phyloP scores from a whole-genome alignment of 2,113 vertebrate species.

The Lipophrys pholis region DNA sequence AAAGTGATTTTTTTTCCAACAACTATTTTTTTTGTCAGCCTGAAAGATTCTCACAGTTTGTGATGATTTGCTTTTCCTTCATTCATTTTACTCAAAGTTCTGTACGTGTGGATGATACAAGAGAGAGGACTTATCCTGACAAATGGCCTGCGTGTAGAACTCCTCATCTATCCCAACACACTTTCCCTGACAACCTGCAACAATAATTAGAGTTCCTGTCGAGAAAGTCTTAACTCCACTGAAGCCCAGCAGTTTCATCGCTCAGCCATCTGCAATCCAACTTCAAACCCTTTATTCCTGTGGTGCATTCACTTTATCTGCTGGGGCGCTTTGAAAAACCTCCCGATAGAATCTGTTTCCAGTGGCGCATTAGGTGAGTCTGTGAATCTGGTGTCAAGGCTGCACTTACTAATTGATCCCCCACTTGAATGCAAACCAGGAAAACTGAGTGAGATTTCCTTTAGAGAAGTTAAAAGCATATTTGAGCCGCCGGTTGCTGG shows the following conservation, averaged over 20 bases:
- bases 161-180: neutral
- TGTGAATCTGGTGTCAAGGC: slow-evolving; percentile 45
- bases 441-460: too few relatives aligned
- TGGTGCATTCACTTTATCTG: slow-evolving; percentile 55
- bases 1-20: too few relatives aligned
- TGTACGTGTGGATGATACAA: too few relatives aligned
- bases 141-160: too few relatives aligned
- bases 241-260: slow-evolving; percentile 24
- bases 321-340: too few relatives aligned
- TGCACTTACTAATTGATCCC: slow-evolving; percentile 52
- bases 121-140: too few relatives aligned
- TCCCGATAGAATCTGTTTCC: slow-evolving; percentile 57
- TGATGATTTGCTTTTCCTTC: too few relatives aligned
- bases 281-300: slow-evolving; percentile 39
- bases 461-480: too few relatives aligned
- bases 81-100: too few relatives aligned
- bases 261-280: slow-evolving; percentile 46
- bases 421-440: slow-evolving; percentile 27
- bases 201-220: slow-evolving; percentile 46
- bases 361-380: slow-evolving; percentile 43
- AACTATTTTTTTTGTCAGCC: too few relatives aligned
- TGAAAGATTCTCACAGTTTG: too few relatives aligned
- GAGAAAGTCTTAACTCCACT: slow-evolving; percentile 14
- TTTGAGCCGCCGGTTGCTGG: too few relatives aligned
- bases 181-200: slow-evolving; percentile 23